phyloP scores from a whole-genome alignment of 2,888 invertebrate species.

The Synergus umbraculus region DNA sequence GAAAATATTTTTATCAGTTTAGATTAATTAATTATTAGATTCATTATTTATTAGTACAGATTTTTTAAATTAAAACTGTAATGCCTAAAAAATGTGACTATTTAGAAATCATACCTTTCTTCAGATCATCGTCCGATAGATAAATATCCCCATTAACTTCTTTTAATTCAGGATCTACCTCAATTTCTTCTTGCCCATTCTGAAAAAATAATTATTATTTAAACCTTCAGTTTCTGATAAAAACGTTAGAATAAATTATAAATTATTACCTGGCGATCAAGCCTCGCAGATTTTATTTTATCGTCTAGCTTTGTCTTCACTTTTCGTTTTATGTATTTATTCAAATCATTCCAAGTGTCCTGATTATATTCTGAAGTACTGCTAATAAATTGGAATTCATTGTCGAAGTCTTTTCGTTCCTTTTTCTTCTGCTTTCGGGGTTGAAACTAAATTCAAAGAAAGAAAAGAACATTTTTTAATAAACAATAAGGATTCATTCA shows the following conservation, averaged over 20 bases:
- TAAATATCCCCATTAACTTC: conserved; percentile 55
- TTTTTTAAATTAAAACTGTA: no score
- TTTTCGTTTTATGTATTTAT: conserved; percentile 89
- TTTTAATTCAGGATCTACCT: conserved; percentile 74
- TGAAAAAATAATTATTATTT: conserved; percentile 44
- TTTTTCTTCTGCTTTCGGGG: conserved; percentile 88
- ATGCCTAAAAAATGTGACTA: not conserved
- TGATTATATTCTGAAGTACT: conserved; percentile 88
- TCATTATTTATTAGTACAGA: no score
- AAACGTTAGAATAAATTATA: conserved; percentile 4
- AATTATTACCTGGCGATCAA: conserved; percentile 74
- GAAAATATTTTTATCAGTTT: not conserved
- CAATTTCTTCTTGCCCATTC: conserved; percentile 76
- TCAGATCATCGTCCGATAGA: conserved; percentile 68
- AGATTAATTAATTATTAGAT: no score
- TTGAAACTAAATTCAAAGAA: conserved; percentile 84
- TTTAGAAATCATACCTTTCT: conserved; percentile 67
- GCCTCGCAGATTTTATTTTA: conserved; percentile 84
- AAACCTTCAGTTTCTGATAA: not conserved
- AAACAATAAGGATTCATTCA: not conserved
- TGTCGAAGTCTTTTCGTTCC: conserved; percentile 86
- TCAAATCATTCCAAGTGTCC: conserved; percentile 89
- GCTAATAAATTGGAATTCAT: conserved; percentile 89
- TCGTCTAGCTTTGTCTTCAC: conserved; percentile 90
- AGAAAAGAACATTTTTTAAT: not conserved